A percentile compares a stretch with the other conserved stretches of the same genome.
phyloP scores from a whole-genome alignment of 1,140 invertebrate species.

The Goniozus legneri region DNA sequence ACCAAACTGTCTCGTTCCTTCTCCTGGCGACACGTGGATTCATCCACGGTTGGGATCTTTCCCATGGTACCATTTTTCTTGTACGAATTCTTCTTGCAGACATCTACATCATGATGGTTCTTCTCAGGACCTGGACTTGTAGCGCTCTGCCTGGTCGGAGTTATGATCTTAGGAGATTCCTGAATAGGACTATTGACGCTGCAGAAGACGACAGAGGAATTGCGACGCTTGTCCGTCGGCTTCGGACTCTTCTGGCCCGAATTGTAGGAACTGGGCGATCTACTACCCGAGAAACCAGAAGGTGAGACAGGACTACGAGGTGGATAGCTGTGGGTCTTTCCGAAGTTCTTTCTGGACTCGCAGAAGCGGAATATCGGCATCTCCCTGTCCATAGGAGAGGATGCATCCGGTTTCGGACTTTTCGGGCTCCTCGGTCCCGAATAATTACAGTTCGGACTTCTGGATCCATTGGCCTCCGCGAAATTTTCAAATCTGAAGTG shows the following conservation, averaged over 20 bases:
- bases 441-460: slow-evolving; percentile 24
- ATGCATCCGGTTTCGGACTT: slow-evolving; percentile 17
- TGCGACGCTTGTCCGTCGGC: slow-evolving; percentile 27
- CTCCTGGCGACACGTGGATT: slow-evolving; percentile 4
- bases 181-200: slow-evolving; percentile 27
- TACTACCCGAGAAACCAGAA: slow-evolving; percentile 14
- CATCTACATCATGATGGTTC: not conserved
- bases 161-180: slow-evolving; percentile 34
- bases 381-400: slow-evolving; percentile 14
- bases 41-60: slow-evolving; percentile 6
- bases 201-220: slow-evolving; percentile 29
- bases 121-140: slow-evolving; percentile 4
- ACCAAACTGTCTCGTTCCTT: slow-evolving; percentile 14
- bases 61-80: slow-evolving; percentile 5
- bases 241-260: slow-evolving; percentile 27
- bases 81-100: slow-evolving; percentile 4
- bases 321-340: slow-evolving; percentile 41
- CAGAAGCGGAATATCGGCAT: slow-evolving; percentile 35
- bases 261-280: slow-evolving; percentile 20
- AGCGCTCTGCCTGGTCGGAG: slow-evolving; percentile 13
- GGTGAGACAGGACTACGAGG: slow-evolving; percentile 26
- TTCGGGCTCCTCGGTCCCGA: slow-evolving; percentile 28
- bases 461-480: slow-evolving; percentile 3
- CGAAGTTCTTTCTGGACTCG: slow-evolving; percentile 34
- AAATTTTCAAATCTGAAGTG: slow-evolving; percentile 37